Percentiles rank a stretch among this genome's conserved stretches.
phyloP scores from a whole-genome alignment of 2,113 vertebrate species.

The Cyprinodon variegatus region DNA sequence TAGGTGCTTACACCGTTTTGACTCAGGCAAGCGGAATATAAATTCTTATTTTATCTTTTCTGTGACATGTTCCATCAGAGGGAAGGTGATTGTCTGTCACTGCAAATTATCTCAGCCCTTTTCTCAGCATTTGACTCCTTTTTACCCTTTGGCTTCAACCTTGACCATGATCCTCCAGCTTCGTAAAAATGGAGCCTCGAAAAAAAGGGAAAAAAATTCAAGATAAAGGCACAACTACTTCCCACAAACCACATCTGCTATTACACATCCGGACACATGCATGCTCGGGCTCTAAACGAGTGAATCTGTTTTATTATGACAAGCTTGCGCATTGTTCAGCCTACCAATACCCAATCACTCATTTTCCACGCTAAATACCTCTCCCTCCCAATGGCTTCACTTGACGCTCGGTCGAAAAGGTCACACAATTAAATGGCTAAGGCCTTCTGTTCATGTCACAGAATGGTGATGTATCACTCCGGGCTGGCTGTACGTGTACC shows the following conservation, averaged over 20 bases:
- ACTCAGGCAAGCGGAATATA: background rate
- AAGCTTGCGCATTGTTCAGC: constrained; percentile 68
- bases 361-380: constrained; percentile 72
- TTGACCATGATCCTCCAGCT: constrained; percentile 51
- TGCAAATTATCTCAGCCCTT: constrained; percentile 59
- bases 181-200: constrained; percentile 39
- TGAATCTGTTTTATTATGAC: constrained; percentile 72
- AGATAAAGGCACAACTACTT: constrained; percentile 40
- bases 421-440: constrained; percentile 82
- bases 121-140: constrained; percentile 51
- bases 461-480: constrained; percentile 82
- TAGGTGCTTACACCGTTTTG: background rate
- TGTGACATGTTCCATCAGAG: constrained; percentile 48
- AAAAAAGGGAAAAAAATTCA: background rate
- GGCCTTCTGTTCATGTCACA: constrained; percentile 81
- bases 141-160: constrained; percentile 48
- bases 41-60: constrained; percentile 4
- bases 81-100: constrained; percentile 60
- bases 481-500: constrained; percentile 80
- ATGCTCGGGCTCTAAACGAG: constrained; percentile 14
- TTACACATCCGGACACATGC: background rate
- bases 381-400: constrained; percentile 70
- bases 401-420: constrained; percentile 77
- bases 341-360: constrained; percentile 73
- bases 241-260: constrained; percentile 22